phyloP scores from a whole-genome alignment of 2,888 invertebrate species.

The Lydus trimaculatus region DNA sequence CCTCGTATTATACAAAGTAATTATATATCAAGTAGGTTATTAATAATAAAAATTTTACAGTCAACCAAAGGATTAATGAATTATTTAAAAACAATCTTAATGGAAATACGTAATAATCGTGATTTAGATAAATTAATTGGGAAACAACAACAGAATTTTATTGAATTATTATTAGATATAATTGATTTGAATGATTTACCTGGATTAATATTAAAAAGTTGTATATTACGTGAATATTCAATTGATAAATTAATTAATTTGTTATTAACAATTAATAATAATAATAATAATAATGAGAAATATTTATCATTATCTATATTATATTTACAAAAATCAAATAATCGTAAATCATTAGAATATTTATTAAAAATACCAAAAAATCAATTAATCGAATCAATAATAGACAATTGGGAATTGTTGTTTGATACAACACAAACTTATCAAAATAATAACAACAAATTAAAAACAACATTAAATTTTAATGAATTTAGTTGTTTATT shows the following conservation, averaged over 20 bases:
- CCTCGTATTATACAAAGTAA: no score
- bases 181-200: slow-evolving; percentile 62
- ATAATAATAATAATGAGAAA: slow-evolving; percentile 47
- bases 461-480: slow-evolving; percentile 60
- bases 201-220: slow-evolving; percentile 63
- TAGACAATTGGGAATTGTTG: slow-evolving; percentile 63
- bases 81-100: slow-evolving; percentile 56
- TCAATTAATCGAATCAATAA: slow-evolving; percentile 57
- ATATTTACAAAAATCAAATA: slow-evolving; percentile 64
- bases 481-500: slow-evolving; percentile 65
- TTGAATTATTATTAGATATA: slow-evolving; percentile 58
- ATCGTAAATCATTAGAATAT: slow-evolving; percentile 60
- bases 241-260: slow-evolving; percentile 65
- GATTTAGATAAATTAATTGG: slow-evolving; percentile 60
- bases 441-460: slow-evolving; percentile 49
- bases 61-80: slow-evolving; percentile 55
- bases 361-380: slow-evolving; percentile 59
- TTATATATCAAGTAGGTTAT: no score
- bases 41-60: slow-evolving; percentile 45
- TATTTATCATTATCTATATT: slow-evolving; percentile 62
- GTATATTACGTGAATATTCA: slow-evolving; percentile 64
- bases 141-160: slow-evolving; percentile 53
- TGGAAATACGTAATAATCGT: slow-evolving; percentile 58
- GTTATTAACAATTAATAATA: not conserved
- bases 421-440: slow-evolving; percentile 61